Conservation (phyloP, 2,113 vertebrate species). For the Leptocoma aspasia region DNA sequence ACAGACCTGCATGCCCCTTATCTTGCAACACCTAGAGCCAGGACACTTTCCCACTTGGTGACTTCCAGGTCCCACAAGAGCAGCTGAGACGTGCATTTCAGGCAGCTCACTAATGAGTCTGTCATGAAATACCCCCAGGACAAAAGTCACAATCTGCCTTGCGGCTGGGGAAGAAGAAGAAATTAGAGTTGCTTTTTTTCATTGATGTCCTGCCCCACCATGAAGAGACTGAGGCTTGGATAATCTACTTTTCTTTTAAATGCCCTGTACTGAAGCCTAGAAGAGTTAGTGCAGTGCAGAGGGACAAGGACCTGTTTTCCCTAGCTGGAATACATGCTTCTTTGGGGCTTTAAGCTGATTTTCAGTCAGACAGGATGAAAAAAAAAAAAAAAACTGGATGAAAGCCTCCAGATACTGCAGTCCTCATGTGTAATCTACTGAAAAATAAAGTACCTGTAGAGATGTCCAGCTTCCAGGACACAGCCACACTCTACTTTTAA, state of each 20-base stretch:
- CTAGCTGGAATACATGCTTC: neutral
- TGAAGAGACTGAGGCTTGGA: neutral
- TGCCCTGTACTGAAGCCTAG: neutral
- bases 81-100: neutral
- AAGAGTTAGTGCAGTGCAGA: neutral
- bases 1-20: neutral
- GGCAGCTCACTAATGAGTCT: neutral
- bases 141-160: neutral
- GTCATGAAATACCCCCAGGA: neutral
- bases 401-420: neutral
- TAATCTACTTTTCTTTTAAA: neutral
- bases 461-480: neutral
- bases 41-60: neutral
- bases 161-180: neutral
- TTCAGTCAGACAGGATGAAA: neutral
- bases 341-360: neutral
- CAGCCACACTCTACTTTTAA: neutral
- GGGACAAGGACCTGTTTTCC: neutral
- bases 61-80: neutral
- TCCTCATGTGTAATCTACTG: neutral
- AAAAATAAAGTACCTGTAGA: neutral
- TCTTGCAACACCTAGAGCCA: neutral
- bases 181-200: neutral
- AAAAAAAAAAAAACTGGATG: neutral
- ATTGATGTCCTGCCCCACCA: neutral